Evolutionary conservation across 2,888 invertebrate species (phyloP).

Genomic region (Glaucopsyche alexis): DNA sequence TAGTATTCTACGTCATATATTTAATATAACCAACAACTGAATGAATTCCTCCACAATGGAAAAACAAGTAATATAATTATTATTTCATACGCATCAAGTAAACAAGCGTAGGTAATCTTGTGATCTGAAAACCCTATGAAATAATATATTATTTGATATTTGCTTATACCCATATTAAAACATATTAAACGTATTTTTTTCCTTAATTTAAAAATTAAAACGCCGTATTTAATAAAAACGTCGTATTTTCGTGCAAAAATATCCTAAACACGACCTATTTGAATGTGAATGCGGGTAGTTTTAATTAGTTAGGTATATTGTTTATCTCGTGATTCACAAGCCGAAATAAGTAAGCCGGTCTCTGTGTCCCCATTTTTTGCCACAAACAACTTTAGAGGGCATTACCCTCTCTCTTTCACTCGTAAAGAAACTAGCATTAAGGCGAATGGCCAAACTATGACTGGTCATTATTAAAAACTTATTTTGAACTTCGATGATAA

Average conservation of each 20-base stretch:
- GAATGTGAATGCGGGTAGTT: constrained; percentile 41
- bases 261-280: constrained; percentile 38
- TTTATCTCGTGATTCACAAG: constrained; percentile 76
- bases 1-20: too few species aligned
- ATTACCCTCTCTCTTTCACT: constrained; percentile 69
- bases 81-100: too few species aligned
- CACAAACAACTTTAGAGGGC: constrained; percentile 77
- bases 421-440: constrained; percentile 66
- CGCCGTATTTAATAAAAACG: constrained; percentile 24
- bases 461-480: constrained; percentile 36
- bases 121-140: too few species aligned
- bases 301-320: constrained; percentile 60
- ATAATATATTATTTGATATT: too few species aligned
- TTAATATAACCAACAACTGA: too few species aligned
- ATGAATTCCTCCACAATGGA: too few species aligned
- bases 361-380: constrained; percentile 77
- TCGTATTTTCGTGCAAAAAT: constrained; percentile 30
- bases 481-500: constrained; percentile 7
- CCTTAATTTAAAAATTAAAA: neutral
- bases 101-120: too few species aligned
- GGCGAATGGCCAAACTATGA: constrained; percentile 60
- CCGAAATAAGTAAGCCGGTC: constrained; percentile 74
- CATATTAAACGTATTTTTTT: too few species aligned
- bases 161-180: too few species aligned
- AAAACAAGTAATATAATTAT: too few species aligned